phyloP scores from a whole-genome alignment of 2,113 vertebrate species.

The Cygnus atratus region DNA sequence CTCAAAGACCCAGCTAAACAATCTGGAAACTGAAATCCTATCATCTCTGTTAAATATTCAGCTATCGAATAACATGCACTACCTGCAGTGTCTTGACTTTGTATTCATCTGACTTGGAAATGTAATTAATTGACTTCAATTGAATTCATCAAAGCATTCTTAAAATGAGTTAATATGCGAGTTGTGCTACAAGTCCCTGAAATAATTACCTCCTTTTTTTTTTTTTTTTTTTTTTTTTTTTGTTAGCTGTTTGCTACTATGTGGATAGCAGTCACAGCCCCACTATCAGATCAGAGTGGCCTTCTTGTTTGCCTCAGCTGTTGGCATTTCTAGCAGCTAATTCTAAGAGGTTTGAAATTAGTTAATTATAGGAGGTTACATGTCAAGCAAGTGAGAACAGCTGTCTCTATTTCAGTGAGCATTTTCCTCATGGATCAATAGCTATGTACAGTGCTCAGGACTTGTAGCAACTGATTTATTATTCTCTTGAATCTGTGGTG shows the following conservation, averaged over 20 bases:
- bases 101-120: constrained; percentile 67
- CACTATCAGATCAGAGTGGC: neutral
- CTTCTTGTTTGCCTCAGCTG: constrained; percentile 63
- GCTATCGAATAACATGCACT: constrained; percentile 32
- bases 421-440: constrained; percentile 44
- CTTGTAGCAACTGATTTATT: neutral
- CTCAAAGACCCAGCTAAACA: constrained; percentile 60
- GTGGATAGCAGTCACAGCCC: constrained; percentile 23
- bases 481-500: neutral
- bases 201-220: constrained; percentile 59
- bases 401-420: constrained; percentile 30
- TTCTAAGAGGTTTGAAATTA: constrained; percentile 60
- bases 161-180: constrained; percentile 63
- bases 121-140: constrained; percentile 72
- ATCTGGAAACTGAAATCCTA: constrained; percentile 54
- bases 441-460: neutral
- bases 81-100: constrained; percentile 29
- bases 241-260: neutral
- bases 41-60: constrained; percentile 48
- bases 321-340: constrained; percentile 65
- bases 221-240: constrained; percentile 51
- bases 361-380: constrained; percentile 54
- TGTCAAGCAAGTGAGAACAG: constrained; percentile 35
- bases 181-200: constrained; percentile 43
- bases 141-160: constrained; percentile 60